Percentiles rank a stretch among this genome's conserved stretches.
phyloP scores from a whole-genome alignment of 1,140 invertebrate genomes.

The Drosophila orosa region DNA sequence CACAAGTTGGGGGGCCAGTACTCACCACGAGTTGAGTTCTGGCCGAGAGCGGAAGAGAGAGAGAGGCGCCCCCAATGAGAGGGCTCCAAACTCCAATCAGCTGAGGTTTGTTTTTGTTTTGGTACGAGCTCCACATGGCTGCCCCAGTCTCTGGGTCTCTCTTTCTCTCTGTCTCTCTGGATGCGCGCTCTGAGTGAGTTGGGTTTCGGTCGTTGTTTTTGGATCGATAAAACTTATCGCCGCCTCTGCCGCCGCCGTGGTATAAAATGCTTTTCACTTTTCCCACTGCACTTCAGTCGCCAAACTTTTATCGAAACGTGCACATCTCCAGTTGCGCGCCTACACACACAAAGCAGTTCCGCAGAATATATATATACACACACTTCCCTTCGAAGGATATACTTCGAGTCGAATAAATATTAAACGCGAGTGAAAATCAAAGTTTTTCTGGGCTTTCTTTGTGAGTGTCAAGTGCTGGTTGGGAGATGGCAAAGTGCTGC shows the following conservation, averaged over 20 bases:
- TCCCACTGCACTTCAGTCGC: slow-evolving; percentile 80
- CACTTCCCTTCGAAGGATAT: slow-evolving; percentile 13
- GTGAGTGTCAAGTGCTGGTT: slow-evolving; percentile 39
- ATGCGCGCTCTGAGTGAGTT: slow-evolving; percentile 57
- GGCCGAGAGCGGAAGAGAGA: background rate
- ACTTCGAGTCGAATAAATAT: slow-evolving; percentile 35
- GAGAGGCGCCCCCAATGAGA: background rate
- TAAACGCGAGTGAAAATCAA: slow-evolving; percentile 32
- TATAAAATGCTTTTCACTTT: slow-evolving; percentile 84
- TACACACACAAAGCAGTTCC: slow-evolving; percentile 23
- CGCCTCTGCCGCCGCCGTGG: slow-evolving; percentile 39
- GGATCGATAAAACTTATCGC: slow-evolving; percentile 75
- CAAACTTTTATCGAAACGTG: slow-evolving; percentile 79
- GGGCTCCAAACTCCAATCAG: slow-evolving; percentile 66
- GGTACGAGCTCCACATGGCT: slow-evolving; percentile 45
- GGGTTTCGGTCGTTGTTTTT: slow-evolving; percentile 60
- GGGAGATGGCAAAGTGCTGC: slow-evolving; percentile 33
- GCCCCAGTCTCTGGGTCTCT: slow-evolving; percentile 10
- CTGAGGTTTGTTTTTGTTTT: slow-evolving; percentile 82
- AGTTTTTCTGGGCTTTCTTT: slow-evolving; percentile 48
- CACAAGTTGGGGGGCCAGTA: slow-evolving; percentile 14
- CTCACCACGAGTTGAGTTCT: slow-evolving; percentile 42
- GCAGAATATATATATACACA: slow-evolving; percentile 6
- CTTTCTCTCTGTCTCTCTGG: slow-evolving; percentile 11
- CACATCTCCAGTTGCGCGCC: slow-evolving; percentile 61